These are phyloP conservation scores for Sterrhoptilus dennistouni DNA, from an alignment of 2,113 vertebrate genomes.

Conservation along the genomic window DNA sequence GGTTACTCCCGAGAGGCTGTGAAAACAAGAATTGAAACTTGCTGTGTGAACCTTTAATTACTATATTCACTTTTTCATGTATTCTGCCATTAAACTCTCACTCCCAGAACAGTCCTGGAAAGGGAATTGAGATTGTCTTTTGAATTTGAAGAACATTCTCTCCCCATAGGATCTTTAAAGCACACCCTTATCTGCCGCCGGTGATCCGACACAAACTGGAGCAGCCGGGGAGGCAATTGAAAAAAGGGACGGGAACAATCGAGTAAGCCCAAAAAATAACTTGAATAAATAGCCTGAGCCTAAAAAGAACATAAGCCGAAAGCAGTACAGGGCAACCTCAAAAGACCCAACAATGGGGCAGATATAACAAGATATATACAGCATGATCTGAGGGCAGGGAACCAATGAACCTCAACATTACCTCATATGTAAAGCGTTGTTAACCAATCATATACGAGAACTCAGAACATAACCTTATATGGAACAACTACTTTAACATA, in stretches of 20 bases:
- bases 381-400: neutral
- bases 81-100: neutral
- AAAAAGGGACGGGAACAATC: neutral
- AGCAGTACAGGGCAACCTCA: neutral
- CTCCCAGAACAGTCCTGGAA: neutral
- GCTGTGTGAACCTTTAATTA: neutral
- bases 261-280: neutral
- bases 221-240: neutral
- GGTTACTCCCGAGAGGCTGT: neutral
- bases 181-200: neutral
- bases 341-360: neutral
- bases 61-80: neutral
- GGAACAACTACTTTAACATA: neutral
- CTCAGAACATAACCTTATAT: neutral
- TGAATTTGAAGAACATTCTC: neutral
- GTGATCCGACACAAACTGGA: fast-evolving
- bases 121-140: neutral
- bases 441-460: neutral
- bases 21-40: neutral
- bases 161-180: neutral
- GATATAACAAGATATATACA: too few relatives aligned
- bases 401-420: neutral
- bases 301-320: neutral
- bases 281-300: neutral
- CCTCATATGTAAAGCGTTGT: neutral